Conservation (phyloP, 2,113 vertebrate genomes). For the Eclectus roratus region DNA sequence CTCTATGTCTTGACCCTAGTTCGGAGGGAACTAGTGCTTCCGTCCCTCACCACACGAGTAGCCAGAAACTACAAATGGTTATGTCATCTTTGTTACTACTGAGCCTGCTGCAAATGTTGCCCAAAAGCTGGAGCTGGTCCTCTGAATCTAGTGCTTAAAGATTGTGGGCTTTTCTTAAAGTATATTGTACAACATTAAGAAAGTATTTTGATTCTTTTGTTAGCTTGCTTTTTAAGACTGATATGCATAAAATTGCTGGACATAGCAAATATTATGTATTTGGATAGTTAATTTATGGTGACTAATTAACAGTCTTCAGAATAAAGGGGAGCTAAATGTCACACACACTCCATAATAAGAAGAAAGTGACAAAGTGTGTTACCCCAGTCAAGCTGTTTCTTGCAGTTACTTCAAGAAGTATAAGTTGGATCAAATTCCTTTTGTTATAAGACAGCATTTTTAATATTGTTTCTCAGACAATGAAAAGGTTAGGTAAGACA, state of each 20-base stretch:
- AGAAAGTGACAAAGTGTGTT: not conserved
- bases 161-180: not conserved
- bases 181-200: slow-evolving; percentile 1
- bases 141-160: not conserved
- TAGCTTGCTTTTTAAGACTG: slow-evolving; percentile 24
- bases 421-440: not conserved
- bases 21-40: too few species aligned
- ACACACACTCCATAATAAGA: not conserved
- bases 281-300: slow-evolving; percentile 51
- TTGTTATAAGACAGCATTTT: not conserved
- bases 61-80: not conserved
- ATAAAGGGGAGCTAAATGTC: slow-evolving; percentile 37
- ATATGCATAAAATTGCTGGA: slow-evolving; percentile 33
- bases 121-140: not conserved
- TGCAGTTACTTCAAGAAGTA: not conserved
- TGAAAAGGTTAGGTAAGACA: not conserved
- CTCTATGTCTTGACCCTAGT: too few species aligned
- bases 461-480: not conserved
- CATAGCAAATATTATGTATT: slow-evolving; percentile 23
- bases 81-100: not conserved
- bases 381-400: not conserved
- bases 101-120: not conserved
- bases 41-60: too few species aligned
- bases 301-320: slow-evolving; percentile 48
- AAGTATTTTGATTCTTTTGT: slow-evolving; percentile 1